Evolutionary conservation across 1,140 invertebrate genomes (phyloP), one percentile per base, ranked within the genome.

Genomic region (Chrysoperla carnea): DNA sequence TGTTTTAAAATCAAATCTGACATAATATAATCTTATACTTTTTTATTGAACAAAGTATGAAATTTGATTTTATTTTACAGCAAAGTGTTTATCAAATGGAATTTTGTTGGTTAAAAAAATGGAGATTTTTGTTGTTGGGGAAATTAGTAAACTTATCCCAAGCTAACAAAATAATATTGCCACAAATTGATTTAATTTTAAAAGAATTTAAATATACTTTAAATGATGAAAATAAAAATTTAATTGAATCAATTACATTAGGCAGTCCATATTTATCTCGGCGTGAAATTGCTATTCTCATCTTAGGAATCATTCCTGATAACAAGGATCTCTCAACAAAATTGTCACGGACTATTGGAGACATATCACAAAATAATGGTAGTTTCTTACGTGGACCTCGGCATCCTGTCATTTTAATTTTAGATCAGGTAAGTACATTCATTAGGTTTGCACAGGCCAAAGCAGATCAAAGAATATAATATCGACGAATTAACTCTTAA

Each of bases 371-470:
- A 49, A 40, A 37, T 14, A 23, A 42, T 45, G 42, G 29, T 33
- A 45, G 51, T 27, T 44, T 55, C 37, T 29, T 40, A 9, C 46
- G 41, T 42, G 60, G 60, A 4, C 69, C 64, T 48, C 57, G 73
- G 29, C 65, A 73, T 55, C 70, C 72, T 17, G 60, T 78, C 37
- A 63, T 80, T 48, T 55, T 80, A 39, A 72, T 79, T 46, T 50
- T 79, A 6, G 76, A 80, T 57, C 75, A 79, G 55, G 75, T 77
- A 63, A 55, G 43, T 50, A 15, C 27, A n/a, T n/a, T n/a, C n/a
- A n/a, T n/a, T n/a, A n/a, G n/a, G n/a, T n/a, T n/a, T n/a, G n/a
- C n/a, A n/a, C n/a, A n/a, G n/a, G n/a, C n/a, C n/a, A n/a, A n/a
- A n/a, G n/a, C n/a, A n/a, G n/a, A n/a, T n/a, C n/a, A n/a, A n/a